These are phyloP conservation scores for Hyphantria cunea DNA, from an alignment of 1,140 invertebrate species.

Conservation along the genomic window DNA sequence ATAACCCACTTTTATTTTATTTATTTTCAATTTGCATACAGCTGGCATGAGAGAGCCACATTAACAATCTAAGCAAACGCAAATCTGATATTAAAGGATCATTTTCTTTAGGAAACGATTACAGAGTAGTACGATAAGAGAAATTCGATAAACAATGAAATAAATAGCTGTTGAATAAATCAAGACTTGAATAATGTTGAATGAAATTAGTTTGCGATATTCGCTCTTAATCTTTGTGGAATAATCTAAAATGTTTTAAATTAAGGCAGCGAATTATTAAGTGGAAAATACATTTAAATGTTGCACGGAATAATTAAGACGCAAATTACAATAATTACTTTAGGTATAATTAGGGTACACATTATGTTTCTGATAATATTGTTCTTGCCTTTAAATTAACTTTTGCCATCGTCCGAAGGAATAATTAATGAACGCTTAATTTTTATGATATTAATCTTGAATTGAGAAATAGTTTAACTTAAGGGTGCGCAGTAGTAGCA, in stretches of 20 bases:
- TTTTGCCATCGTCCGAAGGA: neutral
- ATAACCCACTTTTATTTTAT: neutral
- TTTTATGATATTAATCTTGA: neutral
- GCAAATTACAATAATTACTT: conserved; percentile 9
- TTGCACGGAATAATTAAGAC: conserved; percentile 5
- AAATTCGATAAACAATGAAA: conserved; percentile 24
- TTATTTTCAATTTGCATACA: conserved; percentile 46
- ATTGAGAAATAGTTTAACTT: neutral
- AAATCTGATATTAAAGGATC: conserved; percentile 67
- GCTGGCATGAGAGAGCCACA: conserved; percentile 57
- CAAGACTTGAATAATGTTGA: conserved; percentile 12
- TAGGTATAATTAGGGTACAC: neutral
- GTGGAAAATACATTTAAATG: conserved; percentile 19
- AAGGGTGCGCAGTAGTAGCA: too few relatives aligned
- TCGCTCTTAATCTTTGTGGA: conserved; percentile 16
- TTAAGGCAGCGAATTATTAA: conserved; percentile 1
- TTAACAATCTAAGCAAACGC: conserved; percentile 53
- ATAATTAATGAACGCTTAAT: neutral
- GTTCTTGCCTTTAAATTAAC: neutral
- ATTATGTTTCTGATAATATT: conserved; percentile 3
- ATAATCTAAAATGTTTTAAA: conserved; percentile 20
- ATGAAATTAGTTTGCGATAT: conserved; percentile 16
- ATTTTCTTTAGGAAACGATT: conserved; percentile 60
- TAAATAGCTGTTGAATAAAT: conserved; percentile 29
- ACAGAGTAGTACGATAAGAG: conserved; percentile 13